Percentiles rank a stretch among this genome's conserved stretches.
These are phyloP conservation scores for Spheniscus mendiculus DNA, from an alignment of 2,113 vertebrate species.

Conservation along the genomic window DNA sequence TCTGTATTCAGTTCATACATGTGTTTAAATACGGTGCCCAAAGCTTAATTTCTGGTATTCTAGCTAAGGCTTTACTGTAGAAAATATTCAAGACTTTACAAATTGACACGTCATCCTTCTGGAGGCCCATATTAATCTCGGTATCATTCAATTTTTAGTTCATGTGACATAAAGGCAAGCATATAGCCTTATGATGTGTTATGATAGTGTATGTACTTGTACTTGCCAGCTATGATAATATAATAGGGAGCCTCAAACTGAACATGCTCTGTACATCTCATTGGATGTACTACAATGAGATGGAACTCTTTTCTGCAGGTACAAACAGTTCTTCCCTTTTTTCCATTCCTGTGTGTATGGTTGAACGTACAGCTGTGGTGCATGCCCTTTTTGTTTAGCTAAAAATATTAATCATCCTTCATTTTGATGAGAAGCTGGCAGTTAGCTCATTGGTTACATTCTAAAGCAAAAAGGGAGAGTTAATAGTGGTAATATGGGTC, in stretches of 20 bases:
- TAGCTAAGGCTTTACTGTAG: neutral
- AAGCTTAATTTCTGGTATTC: neutral
- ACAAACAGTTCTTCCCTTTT: neutral
- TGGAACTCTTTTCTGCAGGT: neutral
- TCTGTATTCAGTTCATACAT: neutral
- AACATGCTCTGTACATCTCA: neutral
- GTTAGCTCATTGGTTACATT: neutral
- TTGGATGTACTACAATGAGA: neutral
- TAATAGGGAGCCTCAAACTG: neutral
- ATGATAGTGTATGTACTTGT: too few species aligned
- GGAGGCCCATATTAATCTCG: neutral
- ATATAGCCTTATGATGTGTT: neutral
- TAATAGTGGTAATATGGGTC: neutral
- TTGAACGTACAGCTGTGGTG: neutral
- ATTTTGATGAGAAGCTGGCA: neutral
- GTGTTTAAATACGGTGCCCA: neutral
- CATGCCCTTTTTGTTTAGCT: neutral
- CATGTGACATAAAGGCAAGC: neutral
- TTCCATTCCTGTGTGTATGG: neutral
- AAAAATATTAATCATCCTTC: neutral
- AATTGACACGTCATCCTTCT: neutral
- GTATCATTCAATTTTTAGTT: neutral
- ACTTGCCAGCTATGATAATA: neutral
- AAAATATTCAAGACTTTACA: neutral
- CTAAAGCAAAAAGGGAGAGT: neutral